Conservation (phyloP, 2,888 invertebrate genomes). For the Epirrita christyi region DNA sequence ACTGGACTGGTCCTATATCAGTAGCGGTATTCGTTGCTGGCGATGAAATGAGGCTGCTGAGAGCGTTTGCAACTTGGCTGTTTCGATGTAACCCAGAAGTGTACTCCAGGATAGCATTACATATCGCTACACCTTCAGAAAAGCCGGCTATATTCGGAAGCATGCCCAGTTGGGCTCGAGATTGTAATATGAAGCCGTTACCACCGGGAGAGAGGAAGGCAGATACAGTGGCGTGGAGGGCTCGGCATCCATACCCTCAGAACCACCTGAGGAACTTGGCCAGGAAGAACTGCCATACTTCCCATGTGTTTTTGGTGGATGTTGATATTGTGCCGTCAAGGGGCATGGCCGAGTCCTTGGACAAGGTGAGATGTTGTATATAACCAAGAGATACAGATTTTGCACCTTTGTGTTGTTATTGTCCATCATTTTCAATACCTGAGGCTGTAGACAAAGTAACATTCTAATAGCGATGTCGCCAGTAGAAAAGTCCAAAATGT, state of each 20-base stretch:
- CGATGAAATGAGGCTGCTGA: slow-evolving; percentile 89
- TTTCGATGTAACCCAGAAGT: slow-evolving; percentile 90
- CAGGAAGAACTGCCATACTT: slow-evolving; percentile 92
- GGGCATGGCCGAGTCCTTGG: slow-evolving; percentile 88
- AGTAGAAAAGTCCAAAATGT: too few species aligned
- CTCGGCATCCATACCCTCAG: slow-evolving; percentile 93
- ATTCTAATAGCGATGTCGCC: too few species aligned
- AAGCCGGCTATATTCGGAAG: slow-evolving; percentile 86
- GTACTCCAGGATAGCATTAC: slow-evolving; percentile 90
- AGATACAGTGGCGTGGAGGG: slow-evolving; percentile 89
- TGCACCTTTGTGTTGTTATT: too few species aligned
- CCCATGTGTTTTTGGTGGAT: slow-evolving; percentile 93
- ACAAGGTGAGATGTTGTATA: slow-evolving; percentile 58
- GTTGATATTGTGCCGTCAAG: slow-evolving; percentile 94
- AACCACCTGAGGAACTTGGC: slow-evolving; percentile 95
- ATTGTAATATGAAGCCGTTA: slow-evolving; percentile 89
- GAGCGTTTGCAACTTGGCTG: slow-evolving; percentile 91
- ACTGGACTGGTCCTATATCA: slow-evolving; percentile 95
- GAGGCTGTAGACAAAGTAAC: too few species aligned
- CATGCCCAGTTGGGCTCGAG: slow-evolving; percentile 83
- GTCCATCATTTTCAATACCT: too few species aligned
- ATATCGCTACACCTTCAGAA: slow-evolving; percentile 88
- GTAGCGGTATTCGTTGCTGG: slow-evolving; percentile 92
- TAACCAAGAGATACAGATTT: too few species aligned
- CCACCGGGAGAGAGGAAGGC: slow-evolving; percentile 85